Evolutionary conservation across 23 tunicate species (phyloP).

Genomic region (Ciona savignyi): DNA sequence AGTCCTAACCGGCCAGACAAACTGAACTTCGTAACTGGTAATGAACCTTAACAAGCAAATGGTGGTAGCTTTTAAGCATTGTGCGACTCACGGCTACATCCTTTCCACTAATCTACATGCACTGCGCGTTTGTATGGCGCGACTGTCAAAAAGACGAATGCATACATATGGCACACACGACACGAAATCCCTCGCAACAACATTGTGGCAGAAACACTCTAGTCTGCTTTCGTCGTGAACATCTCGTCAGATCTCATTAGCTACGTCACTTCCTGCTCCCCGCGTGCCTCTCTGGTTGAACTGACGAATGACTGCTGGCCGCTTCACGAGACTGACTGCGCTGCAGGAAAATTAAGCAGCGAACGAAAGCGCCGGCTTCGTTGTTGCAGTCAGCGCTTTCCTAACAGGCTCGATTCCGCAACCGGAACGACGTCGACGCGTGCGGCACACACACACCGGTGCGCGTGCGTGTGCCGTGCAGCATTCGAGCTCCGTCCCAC

Average conservation of each 20-base stretch:
- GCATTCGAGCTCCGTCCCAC: neutral
- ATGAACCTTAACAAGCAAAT: too few species aligned
- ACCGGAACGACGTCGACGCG: slow-evolving; percentile 16
- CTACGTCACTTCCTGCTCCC: slow-evolving; percentile 89
- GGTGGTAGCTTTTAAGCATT: too few species aligned
- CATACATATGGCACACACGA: too few species aligned
- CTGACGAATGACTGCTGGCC: neutral
- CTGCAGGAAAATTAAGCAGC: neutral
- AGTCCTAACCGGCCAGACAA: too few species aligned
- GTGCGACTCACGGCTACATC: too few species aligned
- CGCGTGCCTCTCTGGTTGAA: neutral
- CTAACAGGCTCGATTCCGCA: slow-evolving; percentile 13
- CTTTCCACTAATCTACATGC: too few species aligned
- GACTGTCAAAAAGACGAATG: too few species aligned
- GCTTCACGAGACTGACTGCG: neutral
- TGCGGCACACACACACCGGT: neutral
- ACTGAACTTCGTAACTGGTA: too few species aligned
- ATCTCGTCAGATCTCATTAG: slow-evolving; percentile 75
- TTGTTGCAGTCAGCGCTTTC: slow-evolving; percentile 10
- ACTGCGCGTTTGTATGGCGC: too few species aligned
- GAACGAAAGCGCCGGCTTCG: slow-evolving; percentile 1
- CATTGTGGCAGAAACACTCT: too few species aligned
- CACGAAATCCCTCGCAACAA: too few species aligned
- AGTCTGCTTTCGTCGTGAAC: slow-evolving; percentile 51
- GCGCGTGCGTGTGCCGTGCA: slow-evolving; percentile 8